These are phyloP conservation scores for Hipposideros larvatus DNA, from an alignment of 2,797 vertebrate species.

Conservation along the genomic window DNA sequence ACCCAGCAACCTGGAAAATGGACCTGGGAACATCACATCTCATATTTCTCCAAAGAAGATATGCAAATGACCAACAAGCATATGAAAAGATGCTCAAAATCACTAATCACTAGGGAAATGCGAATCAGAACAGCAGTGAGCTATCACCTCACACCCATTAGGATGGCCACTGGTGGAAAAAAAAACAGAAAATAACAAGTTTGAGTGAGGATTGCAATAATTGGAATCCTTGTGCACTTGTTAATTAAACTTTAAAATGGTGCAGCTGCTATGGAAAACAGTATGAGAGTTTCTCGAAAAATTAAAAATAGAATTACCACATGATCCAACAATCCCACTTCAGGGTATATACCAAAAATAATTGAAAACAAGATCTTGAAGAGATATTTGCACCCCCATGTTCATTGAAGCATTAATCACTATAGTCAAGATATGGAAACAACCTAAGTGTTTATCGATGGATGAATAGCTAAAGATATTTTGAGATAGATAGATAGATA, in stretches of 20 bases:
- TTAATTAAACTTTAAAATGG: conserved; percentile 10
- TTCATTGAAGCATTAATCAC: not conserved
- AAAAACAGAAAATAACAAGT: not conserved
- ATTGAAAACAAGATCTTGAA: not conserved
- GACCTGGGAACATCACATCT: not conserved
- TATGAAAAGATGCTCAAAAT: not conserved
- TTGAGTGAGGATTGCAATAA: not conserved
- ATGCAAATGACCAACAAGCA: not conserved
- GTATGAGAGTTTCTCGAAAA: not conserved
- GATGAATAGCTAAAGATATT: not conserved
- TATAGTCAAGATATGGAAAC: not conserved
- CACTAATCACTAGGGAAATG: not conserved
- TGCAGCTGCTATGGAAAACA: conserved; percentile 11
- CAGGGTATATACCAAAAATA: not conserved
- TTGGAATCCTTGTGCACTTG: not conserved
- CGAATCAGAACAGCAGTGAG: not conserved
- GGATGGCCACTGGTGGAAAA: not conserved
- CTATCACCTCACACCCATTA: not conserved
- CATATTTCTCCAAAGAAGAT: not conserved
- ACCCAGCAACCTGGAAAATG: not conserved
- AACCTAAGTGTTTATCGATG: not conserved
- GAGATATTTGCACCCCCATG: not conserved
- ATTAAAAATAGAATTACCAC: not conserved
- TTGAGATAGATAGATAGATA: not conserved
- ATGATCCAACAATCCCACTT: not conserved